Percentiles rank a stretch among this genome's conserved stretches.
Conservation (phyloP, 37 sponge, comb jelly and placozoan genomes). For the Haliclona indistincta region DNA sequence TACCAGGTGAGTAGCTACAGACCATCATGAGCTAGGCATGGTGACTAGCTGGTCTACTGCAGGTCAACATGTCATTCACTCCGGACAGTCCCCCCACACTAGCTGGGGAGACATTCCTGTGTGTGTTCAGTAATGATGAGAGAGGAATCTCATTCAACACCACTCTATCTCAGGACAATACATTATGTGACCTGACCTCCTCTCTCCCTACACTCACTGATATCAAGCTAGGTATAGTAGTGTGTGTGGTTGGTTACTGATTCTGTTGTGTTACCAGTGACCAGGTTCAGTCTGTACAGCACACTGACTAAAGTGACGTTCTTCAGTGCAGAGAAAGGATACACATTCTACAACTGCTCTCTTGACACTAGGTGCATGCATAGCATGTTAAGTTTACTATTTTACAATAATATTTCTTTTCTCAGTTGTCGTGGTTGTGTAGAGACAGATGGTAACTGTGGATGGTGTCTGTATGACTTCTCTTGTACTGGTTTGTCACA, state of each 20-base stretch:
- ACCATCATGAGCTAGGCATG: neutral
- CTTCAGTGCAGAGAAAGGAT: neutral
- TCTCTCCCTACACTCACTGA: conserved; percentile 1
- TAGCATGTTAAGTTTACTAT: too few species aligned
- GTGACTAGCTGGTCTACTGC: neutral
- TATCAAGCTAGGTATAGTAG: conserved; percentile 2
- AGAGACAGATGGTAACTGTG: conserved; percentile 33
- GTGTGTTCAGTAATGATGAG: conserved; percentile 14
- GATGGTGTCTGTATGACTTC: conserved; percentile 37
- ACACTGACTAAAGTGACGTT: neutral
- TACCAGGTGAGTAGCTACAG: neutral
- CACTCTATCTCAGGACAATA: too few species aligned
- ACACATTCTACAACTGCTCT: conserved; percentile 3
- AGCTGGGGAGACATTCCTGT: conserved; percentile 10
- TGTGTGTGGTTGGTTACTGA: neutral
- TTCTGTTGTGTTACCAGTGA: neutral
- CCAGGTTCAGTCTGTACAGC: neutral
- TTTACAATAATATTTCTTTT: too few species aligned
- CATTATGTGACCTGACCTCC: conserved; percentile 28
- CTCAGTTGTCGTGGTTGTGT: conserved; percentile 44
- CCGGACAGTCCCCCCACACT: conserved; percentile 22
- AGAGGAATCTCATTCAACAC: neutral
- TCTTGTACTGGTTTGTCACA: conserved; percentile 40
- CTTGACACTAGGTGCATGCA: too few species aligned
- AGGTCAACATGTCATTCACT: conserved; percentile 2